phyloP scores from a whole-genome alignment of 2,888 invertebrate species.

The Ichneumon xanthorius region DNA sequence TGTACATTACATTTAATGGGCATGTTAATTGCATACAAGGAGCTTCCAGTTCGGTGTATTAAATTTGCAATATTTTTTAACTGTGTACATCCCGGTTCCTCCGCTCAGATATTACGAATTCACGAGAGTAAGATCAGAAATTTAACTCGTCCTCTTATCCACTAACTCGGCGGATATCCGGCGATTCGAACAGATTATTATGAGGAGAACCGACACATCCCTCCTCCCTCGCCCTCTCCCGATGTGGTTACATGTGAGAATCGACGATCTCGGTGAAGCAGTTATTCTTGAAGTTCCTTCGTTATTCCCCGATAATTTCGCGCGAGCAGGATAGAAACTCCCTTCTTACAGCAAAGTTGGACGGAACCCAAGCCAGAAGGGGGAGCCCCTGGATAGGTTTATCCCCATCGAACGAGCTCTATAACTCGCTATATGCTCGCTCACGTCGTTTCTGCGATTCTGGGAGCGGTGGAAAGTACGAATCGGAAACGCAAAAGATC shows the following conservation, averaged over 20 bases:
- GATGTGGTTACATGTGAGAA: not conserved
- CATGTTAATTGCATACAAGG: no score
- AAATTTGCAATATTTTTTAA: not conserved
- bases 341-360: slow-evolving; percentile 67
- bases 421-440: not conserved
- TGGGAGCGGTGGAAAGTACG: slow-evolving; percentile 3
- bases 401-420: not conserved
- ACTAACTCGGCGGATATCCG: no score
- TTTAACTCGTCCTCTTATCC: not conserved
- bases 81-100: not conserved
- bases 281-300: slow-evolving; percentile 32
- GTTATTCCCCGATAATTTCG: slow-evolving; percentile 43
- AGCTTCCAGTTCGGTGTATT: no score
- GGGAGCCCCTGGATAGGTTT: slow-evolving; percentile 17
- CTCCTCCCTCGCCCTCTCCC: not conserved
- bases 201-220: slow-evolving; percentile 2
- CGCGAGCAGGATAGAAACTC: slow-evolving; percentile 23
- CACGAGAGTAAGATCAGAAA: not conserved
- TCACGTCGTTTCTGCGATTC: slow-evolving; percentile 7
- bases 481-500: slow-evolving; percentile 19
- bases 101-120: no score
- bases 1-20: no score
- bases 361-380: slow-evolving; percentile 55
- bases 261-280: slow-evolving; percentile 28
- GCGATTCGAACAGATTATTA: slow-evolving; percentile 2